Conservation (phyloP, 1,140 invertebrate species). For the Aporrectodea caliginosa region DNA sequence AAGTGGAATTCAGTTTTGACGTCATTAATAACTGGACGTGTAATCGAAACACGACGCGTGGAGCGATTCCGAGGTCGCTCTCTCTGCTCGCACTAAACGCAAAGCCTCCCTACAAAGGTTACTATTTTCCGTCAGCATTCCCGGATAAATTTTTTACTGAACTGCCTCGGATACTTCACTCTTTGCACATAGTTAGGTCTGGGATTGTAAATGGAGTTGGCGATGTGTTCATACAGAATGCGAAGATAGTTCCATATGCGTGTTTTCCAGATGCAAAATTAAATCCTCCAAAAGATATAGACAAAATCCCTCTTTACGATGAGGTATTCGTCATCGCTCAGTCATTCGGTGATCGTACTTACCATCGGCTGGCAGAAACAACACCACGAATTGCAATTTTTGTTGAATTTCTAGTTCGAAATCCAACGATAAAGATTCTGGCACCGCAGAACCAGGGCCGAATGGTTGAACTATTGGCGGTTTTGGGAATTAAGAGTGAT, state of each 20-base stretch:
- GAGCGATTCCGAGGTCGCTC: not conserved
- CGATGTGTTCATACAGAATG: not conserved
- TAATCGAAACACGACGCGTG: not conserved
- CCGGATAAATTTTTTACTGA: not conserved
- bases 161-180: not conserved
- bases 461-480: not conserved
- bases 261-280: not conserved
- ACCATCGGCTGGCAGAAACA: conserved; percentile 20
- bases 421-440: conserved; percentile 19
- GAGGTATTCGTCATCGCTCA: conserved; percentile 26
- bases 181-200: not conserved
- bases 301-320: not conserved
- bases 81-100: not conserved
- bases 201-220: not conserved
- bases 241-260: not conserved
- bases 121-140: not conserved
- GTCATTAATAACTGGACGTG: not conserved
- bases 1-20: not conserved
- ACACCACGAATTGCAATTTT: conserved; percentile 15
- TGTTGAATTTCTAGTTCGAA: conserved; percentile 7
- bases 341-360: conserved; percentile 10
- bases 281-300: not conserved
- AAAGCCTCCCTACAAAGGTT: not conserved
- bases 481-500: conserved; percentile 10
- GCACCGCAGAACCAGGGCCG: not conserved